Evolutionary conservation across 2,797 vertebrate genomes (phyloP).

Genomic region (Morelia viridis): DNA sequence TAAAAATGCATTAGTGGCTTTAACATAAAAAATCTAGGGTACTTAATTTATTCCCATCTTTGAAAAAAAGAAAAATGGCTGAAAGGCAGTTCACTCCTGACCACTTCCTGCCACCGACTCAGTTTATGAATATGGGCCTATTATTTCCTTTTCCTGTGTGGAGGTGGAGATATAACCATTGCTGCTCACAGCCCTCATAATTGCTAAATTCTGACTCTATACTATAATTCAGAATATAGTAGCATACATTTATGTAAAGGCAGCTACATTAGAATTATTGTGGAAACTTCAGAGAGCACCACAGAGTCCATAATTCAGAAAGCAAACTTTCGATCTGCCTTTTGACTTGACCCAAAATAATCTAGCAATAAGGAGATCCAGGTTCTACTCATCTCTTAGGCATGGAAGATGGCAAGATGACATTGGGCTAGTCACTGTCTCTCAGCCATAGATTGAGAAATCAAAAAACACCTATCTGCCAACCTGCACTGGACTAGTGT

Average conservation of each 20-base stretch:
- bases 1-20: not conserved
- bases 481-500: not conserved
- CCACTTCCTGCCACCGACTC: slow-evolving; percentile 24
- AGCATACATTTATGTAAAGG: not conserved
- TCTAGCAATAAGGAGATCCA: not conserved
- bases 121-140: not conserved
- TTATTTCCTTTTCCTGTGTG: slow-evolving; percentile 14
- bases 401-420: not conserved
- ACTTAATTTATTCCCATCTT: not conserved
- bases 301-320: not conserved
- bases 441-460: not conserved
- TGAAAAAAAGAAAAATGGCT: not conserved
- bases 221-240: not conserved
- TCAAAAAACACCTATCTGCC: too few species aligned
- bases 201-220: not conserved
- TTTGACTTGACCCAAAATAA: not conserved
- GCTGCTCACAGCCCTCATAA: not conserved
- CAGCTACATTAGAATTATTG: not conserved
- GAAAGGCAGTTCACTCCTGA: slow-evolving; percentile 5
- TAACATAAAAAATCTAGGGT: not conserved
- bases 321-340: not conserved
- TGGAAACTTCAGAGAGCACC: not conserved
- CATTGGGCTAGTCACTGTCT: not conserved
- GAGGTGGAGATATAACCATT: not conserved
- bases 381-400: not conserved